phyloP scores from a whole-genome alignment of 1,140 invertebrate species.

The Dreissena rostriformis region DNA sequence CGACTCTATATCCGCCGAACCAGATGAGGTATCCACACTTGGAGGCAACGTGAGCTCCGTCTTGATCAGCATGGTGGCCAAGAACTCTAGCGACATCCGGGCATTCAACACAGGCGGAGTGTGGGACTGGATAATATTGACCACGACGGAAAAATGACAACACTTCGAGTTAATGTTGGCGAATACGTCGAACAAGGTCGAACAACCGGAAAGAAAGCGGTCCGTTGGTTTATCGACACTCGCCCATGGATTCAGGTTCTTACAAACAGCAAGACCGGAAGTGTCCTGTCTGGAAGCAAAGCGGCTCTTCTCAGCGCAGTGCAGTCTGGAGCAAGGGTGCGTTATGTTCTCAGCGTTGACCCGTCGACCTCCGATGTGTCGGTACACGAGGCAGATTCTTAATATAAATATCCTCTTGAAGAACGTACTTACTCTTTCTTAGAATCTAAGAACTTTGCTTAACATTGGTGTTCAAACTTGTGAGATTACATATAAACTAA shows the following conservation, averaged over 20 bases:
- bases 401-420: too few relatives aligned
- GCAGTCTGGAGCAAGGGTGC: background rate
- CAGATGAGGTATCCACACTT: too few relatives aligned
- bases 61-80: too few relatives aligned
- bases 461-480: too few relatives aligned
- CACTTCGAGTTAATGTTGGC: background rate
- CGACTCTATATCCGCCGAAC: too few relatives aligned
- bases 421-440: too few relatives aligned
- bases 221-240: constrained; percentile 16
- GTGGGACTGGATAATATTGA: constrained; percentile 12
- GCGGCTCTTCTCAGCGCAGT: background rate
- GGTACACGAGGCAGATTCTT: constrained; percentile 15
- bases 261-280: background rate
- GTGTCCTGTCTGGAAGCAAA: constrained; percentile 13
- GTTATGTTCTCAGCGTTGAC: constrained; percentile 6
- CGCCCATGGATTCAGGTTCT: background rate
- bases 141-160: constrained; percentile 10
- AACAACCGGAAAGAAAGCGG: background rate
- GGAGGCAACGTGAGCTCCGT: too few relatives aligned
- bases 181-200: background rate
- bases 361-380: background rate
- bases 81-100: too few relatives aligned
- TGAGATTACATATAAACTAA: too few relatives aligned
- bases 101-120: too few relatives aligned
- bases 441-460: too few relatives aligned